Evolutionary conservation across 2,888 invertebrate species (phyloP), one percentile per base, ranked within the genome.

Genomic region (Clepsis dumicolana): DNA sequence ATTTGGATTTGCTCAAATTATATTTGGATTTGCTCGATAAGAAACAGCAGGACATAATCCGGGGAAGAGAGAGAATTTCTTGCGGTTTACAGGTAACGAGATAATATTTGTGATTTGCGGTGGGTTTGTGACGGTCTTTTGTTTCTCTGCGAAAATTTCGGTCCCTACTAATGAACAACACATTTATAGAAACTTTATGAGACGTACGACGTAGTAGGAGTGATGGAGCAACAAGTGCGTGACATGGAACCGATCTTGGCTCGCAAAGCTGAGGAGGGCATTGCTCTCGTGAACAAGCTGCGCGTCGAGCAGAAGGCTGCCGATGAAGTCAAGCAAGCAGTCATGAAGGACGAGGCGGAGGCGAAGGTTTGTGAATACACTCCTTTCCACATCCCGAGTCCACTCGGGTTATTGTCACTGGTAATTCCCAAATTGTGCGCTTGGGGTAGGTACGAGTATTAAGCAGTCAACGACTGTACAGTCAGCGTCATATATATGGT

Each of bases 211-310:
- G 94, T 96, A 18, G 97, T 98, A 0, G 96, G 96, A 32, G 95
- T 96, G 4, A 98, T 98, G 98, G 97, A 98, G 87, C 95, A 96
- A 70, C 96, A 97, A 75, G 91, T 98, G 56, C 96, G 96, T 8
- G 95, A 96, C 1, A 95, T 98, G 93, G 97, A 97, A 73, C 98
- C 98, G 0, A 94, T 96, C 73, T 88, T 98, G 54, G 97, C 96
- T 63, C 94, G 95, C 73, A 97, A 98, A 81, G 96, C 96, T 0
- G 95, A 94, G 14, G 96, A 96, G 77, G 97, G 98, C 64, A 95
- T 96, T 50, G 95, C 95, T 38, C 91, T 98, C 29, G 96, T 98
- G 89, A 94, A 95, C 68, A 94, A 95, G 76, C 93, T 98, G 7
- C 96, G 95, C n/a, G 94, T 96, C 59, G 98, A 98, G 82, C 97